Conservation (phyloP, 2,797 vertebrate species). For the Discoglossus pictus region DNA sequence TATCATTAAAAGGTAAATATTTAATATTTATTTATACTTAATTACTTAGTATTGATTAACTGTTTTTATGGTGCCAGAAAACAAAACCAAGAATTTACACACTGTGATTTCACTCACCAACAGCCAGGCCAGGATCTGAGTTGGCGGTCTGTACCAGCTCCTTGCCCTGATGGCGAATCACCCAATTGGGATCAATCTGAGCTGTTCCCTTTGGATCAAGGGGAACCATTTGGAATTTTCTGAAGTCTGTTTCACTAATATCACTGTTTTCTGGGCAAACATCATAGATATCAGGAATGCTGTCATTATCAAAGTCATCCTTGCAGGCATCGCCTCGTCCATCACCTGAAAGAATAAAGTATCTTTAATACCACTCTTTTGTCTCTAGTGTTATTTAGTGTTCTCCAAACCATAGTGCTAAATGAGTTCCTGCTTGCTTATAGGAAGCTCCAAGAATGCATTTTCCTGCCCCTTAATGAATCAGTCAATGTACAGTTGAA, state of each 20-base stretch:
- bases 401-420: not conserved
- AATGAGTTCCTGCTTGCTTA: not conserved
- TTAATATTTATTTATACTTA: too few species aligned
- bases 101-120: slow-evolving; percentile 86
- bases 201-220: slow-evolving; percentile 97
- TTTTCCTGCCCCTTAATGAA: not conserved
- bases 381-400: not conserved
- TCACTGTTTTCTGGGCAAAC: slow-evolving; percentile 94
- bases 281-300: slow-evolving; percentile 88
- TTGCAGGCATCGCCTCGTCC: slow-evolving; percentile 94
- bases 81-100: not conserved
- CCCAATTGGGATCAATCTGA: slow-evolving; percentile 98
- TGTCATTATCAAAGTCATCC: slow-evolving; percentile 97
- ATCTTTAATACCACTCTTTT: not conserved
- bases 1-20: too few species aligned
- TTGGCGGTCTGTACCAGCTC: slow-evolving; percentile 97
- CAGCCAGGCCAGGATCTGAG: slow-evolving; percentile 95
- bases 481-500: not conserved
- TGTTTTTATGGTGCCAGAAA: too few species aligned
- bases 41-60: too few species aligned
- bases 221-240: slow-evolving; percentile 98
- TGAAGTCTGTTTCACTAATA: slow-evolving; percentile 92
- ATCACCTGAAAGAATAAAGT: slow-evolving; percentile 73
- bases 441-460: not conserved
- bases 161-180: slow-evolving; percentile 96